phyloP scores from a whole-genome alignment of 1,140 invertebrate species.

The Pectinophora gossypiella region DNA sequence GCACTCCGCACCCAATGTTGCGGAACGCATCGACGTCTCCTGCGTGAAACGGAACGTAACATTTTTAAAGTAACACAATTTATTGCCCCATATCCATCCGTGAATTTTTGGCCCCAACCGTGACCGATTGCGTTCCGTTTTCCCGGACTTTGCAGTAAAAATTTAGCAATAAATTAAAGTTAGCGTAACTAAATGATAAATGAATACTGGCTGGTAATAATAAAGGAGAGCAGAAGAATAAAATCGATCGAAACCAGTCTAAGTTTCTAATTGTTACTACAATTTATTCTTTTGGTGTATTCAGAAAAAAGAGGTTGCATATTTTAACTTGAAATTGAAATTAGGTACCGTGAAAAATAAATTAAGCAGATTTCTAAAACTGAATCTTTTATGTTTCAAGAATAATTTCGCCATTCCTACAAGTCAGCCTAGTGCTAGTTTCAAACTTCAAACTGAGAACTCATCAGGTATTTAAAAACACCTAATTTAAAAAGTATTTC shows the following conservation, averaged over 20 bases:
- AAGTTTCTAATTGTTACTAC: too few relatives aligned
- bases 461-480: too few relatives aligned
- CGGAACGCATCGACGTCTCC: constrained; percentile 53
- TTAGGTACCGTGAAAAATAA: neutral
- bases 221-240: neutral
- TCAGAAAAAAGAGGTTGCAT: neutral
- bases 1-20: constrained; percentile 43
- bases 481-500: neutral
- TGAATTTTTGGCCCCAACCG: constrained; percentile 36
- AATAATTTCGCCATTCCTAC: too few relatives aligned
- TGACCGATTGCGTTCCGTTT: constrained; percentile 33
- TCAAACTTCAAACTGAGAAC: too few relatives aligned
- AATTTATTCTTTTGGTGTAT: neutral
- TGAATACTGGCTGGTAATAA: neutral
- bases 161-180: constrained; percentile 21
- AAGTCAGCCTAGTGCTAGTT: too few relatives aligned
- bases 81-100: constrained; percentile 29
- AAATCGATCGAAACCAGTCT: too few relatives aligned
- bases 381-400: too few relatives aligned
- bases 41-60: constrained; percentile 21
- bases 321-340: neutral
- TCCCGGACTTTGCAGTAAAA: constrained; percentile 18
- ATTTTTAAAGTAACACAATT: constrained; percentile 47
- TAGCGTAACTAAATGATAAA: constrained; percentile 8
- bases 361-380: too few relatives aligned